Evolutionary conservation across 1,140 invertebrate species (phyloP).

Genomic region (Drosophila bocqueti): DNA sequence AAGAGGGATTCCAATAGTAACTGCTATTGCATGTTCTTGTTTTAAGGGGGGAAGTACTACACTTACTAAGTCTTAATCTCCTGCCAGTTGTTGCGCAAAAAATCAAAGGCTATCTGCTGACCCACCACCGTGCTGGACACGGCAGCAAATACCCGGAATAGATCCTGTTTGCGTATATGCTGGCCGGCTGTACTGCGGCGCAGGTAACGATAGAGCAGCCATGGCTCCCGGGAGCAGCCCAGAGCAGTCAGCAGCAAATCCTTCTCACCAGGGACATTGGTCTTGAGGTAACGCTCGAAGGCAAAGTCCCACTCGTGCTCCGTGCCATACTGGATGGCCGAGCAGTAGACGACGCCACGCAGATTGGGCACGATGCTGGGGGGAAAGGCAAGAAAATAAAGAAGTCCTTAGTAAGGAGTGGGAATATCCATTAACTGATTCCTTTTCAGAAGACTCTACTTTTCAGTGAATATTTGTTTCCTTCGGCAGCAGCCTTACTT

Average conservation of each 20-base stretch:
- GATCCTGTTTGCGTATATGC: slow-evolving; percentile 93
- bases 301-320: slow-evolving; percentile 94
- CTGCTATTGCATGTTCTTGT: background rate
- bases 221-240: slow-evolving; percentile 91
- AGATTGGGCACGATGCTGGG: slow-evolving; percentile 91
- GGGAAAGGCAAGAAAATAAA: background rate
- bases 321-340: slow-evolving; percentile 92
- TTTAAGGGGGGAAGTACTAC: slow-evolving; percentile 61
- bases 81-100: slow-evolving; percentile 90
- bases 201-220: slow-evolving; percentile 91
- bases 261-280: slow-evolving; percentile 91
- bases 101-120: slow-evolving; percentile 90
- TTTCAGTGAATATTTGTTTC: background rate
- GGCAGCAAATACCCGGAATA: slow-evolving; percentile 89
- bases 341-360: slow-evolving; percentile 93
- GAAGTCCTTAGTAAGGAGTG: background rate
- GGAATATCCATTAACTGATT: background rate
- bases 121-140: slow-evolving; percentile 90
- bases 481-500: slow-evolving; percentile 54
- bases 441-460: background rate
- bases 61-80: slow-evolving; percentile 90
- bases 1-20: background rate
- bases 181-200: slow-evolving; percentile 90
- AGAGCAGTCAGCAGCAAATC: slow-evolving; percentile 90
- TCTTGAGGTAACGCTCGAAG: slow-evolving; percentile 90